Base-by-base conservation (phyloP, 2,113 vertebrate species). In the Brachyhypopomus occidentalis region DNA sequence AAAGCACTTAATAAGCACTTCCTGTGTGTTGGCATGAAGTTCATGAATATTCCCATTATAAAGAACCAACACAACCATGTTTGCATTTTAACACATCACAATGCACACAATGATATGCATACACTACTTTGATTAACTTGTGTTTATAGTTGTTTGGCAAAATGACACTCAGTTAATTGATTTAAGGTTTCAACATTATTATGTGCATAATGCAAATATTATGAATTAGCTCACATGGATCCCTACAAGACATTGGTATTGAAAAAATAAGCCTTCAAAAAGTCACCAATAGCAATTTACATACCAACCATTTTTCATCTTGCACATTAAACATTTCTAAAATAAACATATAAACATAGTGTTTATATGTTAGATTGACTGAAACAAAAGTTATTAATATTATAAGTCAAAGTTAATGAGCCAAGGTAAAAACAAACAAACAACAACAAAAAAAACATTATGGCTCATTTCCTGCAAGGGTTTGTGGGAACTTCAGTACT, bases 61-160 rank as follows among this genome's bases (percentile, higher is more conserved):
- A 72, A 30, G 38, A 79, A 25, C 78, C 48, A 72, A 89, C 87
- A 78, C 27, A 59, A 45, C 58, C 52, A 64, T 62, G 74, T 70
- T 56, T 76, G 59, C 58, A 45, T 77, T 34, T 22, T 45, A 60
- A 75, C 20, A 76, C 66, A 70, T 59, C 63, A 75, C 36, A 74
- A 60, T 36, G 55, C 45, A 38, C 34, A 34, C 4, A 45, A 41
- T 75, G 58, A 85, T 86, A 80, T 55, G 77, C 75, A 75, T 81
- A 86, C 85, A 88, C 64, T 72, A 55, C 78, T 88, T 89, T 87
- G 84, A 88, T 87, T 84, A 77, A 56, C 55, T 36, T 74, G 74
- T 88, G 82, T 83, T 84, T 86, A 88, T 83, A 88, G 88, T 48
- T 72, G 41, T 56, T 80, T 62, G 55, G 72, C 41, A 79, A 41